Percentiles rank a stretch among this genome's conserved stretches.
Conservation (phyloP, 2,797 vertebrate species). For the Bryconaethiops microstoma region DNA sequence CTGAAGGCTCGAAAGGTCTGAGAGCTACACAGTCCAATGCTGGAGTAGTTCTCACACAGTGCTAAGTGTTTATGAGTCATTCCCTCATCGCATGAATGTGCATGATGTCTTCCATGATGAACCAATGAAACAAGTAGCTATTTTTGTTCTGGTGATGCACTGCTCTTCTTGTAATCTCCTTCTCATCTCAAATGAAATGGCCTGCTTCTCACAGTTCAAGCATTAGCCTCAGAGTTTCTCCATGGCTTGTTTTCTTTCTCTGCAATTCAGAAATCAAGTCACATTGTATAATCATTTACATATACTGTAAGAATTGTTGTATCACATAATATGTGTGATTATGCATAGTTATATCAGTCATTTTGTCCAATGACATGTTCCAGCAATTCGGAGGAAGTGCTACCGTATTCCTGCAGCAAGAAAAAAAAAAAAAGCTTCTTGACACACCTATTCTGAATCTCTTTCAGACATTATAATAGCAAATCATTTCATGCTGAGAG, state of each 20-base stretch:
- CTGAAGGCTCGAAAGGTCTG: slow-evolving; percentile 58
- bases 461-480: slow-evolving; percentile 27
- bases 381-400: not conserved
- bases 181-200: slow-evolving; percentile 6
- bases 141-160: slow-evolving; percentile 34
- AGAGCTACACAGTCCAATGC: slow-evolving; percentile 28
- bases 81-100: slow-evolving; percentile 56
- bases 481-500: slow-evolving; percentile 27
- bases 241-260: not conserved
- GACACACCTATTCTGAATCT: slow-evolving; percentile 11
- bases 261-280: not conserved
- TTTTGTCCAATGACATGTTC: not conserved
- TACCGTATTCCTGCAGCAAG: not conserved
- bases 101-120: slow-evolving; percentile 57
- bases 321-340: slow-evolving; percentile 12
- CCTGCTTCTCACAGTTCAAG: not conserved
- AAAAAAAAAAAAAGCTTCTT: not conserved
- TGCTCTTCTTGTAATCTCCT: slow-evolving; percentile 11
- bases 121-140: slow-evolving; percentile 24
- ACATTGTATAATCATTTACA: slow-evolving; percentile 7
- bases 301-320: not conserved
- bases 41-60: slow-evolving; percentile 47
- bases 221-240: not conserved
- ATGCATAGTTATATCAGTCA: not conserved
- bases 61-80: slow-evolving; percentile 56